Percentiles rank a stretch among this genome's conserved stretches.
Conservation (phyloP, 2,113 vertebrate genomes). For the Macrotus californicus region DNA sequence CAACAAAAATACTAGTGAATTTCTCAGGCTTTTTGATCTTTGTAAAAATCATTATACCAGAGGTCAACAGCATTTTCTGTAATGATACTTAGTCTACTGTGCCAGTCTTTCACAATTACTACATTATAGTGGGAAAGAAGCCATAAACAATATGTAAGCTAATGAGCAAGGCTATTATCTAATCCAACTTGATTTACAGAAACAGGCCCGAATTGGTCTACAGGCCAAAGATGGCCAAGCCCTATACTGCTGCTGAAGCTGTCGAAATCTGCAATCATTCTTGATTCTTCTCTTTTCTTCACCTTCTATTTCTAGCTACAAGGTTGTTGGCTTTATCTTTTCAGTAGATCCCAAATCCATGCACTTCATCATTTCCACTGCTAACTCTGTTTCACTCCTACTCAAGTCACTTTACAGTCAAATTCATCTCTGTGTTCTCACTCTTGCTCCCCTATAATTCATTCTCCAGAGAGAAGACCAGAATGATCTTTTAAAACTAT, state of each 20-base stretch:
- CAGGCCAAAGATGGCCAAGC: background rate
- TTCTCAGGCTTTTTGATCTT: background rate
- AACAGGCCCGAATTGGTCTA: background rate
- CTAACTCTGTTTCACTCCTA: background rate
- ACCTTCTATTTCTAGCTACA: background rate
- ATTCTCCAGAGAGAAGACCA: background rate
- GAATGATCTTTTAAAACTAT: background rate
- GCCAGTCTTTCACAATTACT: background rate
- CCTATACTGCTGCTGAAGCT: background rate
- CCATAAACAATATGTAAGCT: background rate
- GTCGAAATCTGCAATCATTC: background rate
- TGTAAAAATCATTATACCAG: background rate
- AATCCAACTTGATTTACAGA: background rate
- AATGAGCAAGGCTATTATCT: background rate
- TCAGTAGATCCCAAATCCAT: background rate
- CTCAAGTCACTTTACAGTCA: background rate
- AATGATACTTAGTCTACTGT: background rate
- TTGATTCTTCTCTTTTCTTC: background rate
- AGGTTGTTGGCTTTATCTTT: background rate
- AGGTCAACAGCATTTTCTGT: background rate
- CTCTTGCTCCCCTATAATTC: background rate
- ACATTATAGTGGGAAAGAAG: background rate
- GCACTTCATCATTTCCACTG: background rate
- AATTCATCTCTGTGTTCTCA: background rate
- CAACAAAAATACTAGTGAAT: background rate